Evolutionary conservation across 64 coral and sea anemone species (phyloP).

Genomic region (Pachyseris speciosa): DNA sequence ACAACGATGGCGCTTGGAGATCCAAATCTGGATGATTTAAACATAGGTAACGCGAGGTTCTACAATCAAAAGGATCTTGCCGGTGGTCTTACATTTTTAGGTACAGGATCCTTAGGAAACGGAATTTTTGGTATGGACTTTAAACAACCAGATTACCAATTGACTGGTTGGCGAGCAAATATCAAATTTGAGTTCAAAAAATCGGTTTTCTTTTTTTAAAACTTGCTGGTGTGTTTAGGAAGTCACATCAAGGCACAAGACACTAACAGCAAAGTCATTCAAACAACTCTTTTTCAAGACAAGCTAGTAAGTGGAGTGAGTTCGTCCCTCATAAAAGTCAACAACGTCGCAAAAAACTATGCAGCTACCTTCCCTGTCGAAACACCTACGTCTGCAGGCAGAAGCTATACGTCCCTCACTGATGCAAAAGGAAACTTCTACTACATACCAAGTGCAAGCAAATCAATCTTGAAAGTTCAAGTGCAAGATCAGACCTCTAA

Average conservation of each 20-base stretch:
- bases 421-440: conserved; percentile 55
- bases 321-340: neutral
- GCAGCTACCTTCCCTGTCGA: neutral
- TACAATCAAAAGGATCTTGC: conserved; percentile 20
- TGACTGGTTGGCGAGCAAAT: neutral
- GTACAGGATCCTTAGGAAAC: conserved; percentile 18
- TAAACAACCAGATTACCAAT: conserved; percentile 36
- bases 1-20: conserved; percentile 54
- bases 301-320: neutral
- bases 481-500: neutral
- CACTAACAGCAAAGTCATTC: neutral
- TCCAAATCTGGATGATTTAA: conserved; percentile 23
- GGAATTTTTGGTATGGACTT: conserved; percentile 90
- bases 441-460: conserved; percentile 36
- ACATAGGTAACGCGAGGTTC: conserved; percentile 25
- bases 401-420: neutral
- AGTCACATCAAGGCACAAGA: conserved; percentile 42
- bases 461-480: neutral
- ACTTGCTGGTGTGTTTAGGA: conserved; percentile 65
- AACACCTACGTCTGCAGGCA: neutral
- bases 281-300: conserved; percentile 87
- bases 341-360: neutral
- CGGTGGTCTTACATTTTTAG: conserved; percentile 57
- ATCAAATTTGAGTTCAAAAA: conserved; percentile 75
- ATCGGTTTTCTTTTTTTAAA: conserved; percentile 75